These are phyloP conservation scores for Trypoxylon attenuatum DNA, from an alignment of 2,888 invertebrate genomes.

Conservation along the genomic window DNA sequence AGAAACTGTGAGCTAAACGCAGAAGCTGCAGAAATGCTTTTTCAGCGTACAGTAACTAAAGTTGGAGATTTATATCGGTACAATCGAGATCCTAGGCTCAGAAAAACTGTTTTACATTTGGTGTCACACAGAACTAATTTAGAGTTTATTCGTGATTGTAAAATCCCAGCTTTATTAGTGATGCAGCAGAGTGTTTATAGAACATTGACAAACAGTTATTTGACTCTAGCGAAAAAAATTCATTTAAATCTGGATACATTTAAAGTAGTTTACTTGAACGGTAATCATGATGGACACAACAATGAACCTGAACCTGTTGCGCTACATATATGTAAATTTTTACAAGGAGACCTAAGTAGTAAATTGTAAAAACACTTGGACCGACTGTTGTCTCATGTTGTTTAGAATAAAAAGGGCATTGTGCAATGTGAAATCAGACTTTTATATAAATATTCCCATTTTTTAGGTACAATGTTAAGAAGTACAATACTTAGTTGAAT, in stretches of 20 bases:
- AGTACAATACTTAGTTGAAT: not conserved
- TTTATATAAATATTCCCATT: not conserved
- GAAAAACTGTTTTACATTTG: conserved; percentile 66
- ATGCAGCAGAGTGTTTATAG: not conserved
- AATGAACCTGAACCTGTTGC: conserved; percentile 77
- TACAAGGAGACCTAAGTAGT: conserved; percentile 54
- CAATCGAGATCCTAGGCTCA: conserved; percentile 77
- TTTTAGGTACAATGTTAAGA: conserved; percentile 1
- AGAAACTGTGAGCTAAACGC: conserved; percentile 71
- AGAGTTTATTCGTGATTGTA: conserved; percentile 25
- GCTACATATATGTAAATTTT: conserved; percentile 76
- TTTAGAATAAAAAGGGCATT: not conserved
- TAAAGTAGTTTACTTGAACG: conserved; percentile 71
- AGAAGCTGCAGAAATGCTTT: conserved; percentile 75
- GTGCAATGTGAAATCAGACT: not conserved
- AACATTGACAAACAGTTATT: too few species aligned
- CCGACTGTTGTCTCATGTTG: too few species aligned
- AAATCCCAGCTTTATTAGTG: conserved; percentile 43
- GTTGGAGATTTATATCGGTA: conserved; percentile 76
- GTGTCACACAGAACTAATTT: conserved; percentile 18
- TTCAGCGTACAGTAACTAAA: conserved; percentile 75
- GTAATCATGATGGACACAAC: conserved; percentile 80
- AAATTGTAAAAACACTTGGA: conserved; percentile 59
- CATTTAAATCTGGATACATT: not conserved
- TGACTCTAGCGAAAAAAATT: fast-evolving